Evolutionary conservation across 2,888 invertebrate species (phyloP), one percentile per base, ranked within the genome.

Genomic region (Odiellus spinosus): DNA sequence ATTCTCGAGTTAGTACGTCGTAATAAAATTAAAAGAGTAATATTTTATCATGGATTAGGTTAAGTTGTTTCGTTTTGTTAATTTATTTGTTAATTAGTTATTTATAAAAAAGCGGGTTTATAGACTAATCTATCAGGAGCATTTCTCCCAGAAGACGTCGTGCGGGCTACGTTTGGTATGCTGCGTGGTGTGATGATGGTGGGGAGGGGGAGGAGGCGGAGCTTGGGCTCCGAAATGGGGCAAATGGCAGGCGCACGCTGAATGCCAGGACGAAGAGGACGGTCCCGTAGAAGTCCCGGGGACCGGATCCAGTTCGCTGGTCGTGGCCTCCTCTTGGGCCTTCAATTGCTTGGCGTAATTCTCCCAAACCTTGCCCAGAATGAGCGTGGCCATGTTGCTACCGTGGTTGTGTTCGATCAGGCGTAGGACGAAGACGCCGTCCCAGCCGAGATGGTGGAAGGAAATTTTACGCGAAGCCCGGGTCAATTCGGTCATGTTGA

Each of bases 401-500:
- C 64, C 64, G 44, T 62, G 62, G 50, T 64, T 64, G 54, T 61
- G 62, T 47, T 63, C 61, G 33, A 63, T 59, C 44, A 64, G 56
- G 3, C 63, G 53, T 3, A 65, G 53, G 12, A 64, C 58, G 47
- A 65, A 60, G 21, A 63, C 59, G 2, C 64, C 64, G 48, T 64
- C 64, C 56, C 60, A 58, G 15, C 62, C 59, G 20, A 64, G 56
- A 46, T 64, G 64, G 44, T 58, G 54, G 33, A 59, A 52, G 12
- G 59, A 58, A 50, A 63, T 61, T 45, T 60, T 60, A 26, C 64
- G 62, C 43, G 64, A 65, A 40, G 56, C 56, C 40, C 58, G 53
- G 40, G 58, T 58, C 19, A 67, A 58, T 15, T 65, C 60, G 55
- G 65, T 65, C 64, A 68, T 66, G 45, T 66, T 63, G 54, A 67